Base-by-base conservation (phyloP, 2,113 vertebrate species). In the Silurus meridionalis region DNA sequence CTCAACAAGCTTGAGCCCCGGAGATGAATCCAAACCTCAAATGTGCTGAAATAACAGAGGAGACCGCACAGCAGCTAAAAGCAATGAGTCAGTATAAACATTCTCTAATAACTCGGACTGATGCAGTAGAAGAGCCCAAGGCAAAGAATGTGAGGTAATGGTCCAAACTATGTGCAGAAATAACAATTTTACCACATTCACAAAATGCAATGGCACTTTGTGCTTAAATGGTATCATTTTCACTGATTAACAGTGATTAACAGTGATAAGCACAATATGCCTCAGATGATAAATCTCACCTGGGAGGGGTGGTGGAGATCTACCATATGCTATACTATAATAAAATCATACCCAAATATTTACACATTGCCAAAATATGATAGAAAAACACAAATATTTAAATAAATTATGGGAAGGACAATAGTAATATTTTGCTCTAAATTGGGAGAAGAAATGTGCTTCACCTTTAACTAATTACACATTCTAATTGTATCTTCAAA, bases 41-140 rank as follows among this genome's bases (percentile, higher is more conserved):
- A 79, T 87, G 55, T 79, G 82, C 53, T 89, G 57, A 87, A 87
- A 85, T 89, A 83, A 83, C 86, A 89, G 87, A 69, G 81, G 23
- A 85, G 55, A 80, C 78, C 80, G 75, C 69, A 85, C 75, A 85
- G 77, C 48, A 83, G 78, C 79, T 58, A 83, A 84, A 46, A 55
- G 85, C 82, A 80, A 61, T 80, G 78, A 80, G 28, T 80, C 88
- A 87, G 79, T 79, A 75, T 63, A 87, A 83, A 87, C 80, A 85
- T 28, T 86, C 80, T 52, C 78, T 82, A 83, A 61, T 72, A 86
- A 64, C 58, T 61, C 10, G 21, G 19, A 23, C 80, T 86, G 80
- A 82, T 66, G 28, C 57, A 86, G 10, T 57, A 64, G 75, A 9
- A 77, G 60, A 80, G 61, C 60, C 23, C 4, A 15, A 75, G 85